A percentile compares a stretch with the other conserved stretches of the same genome.
These are phyloP conservation scores for Ursus arctos DNA, from an alignment of 2,113 vertebrate species.

Conservation along the genomic window DNA sequence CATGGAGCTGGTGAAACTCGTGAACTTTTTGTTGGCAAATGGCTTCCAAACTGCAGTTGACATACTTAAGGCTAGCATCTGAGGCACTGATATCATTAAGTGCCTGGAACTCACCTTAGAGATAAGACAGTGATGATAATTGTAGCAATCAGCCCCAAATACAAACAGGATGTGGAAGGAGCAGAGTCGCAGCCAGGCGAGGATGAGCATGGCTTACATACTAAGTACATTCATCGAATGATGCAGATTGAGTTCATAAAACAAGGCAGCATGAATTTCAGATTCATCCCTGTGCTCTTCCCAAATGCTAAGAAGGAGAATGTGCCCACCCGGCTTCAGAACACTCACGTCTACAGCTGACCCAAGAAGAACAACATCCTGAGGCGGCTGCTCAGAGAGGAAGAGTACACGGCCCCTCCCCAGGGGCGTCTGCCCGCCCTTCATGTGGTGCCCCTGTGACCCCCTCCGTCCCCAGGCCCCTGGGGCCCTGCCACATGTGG, in stretches of 20 bases:
- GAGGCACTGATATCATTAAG: slow-evolving; percentile 94
- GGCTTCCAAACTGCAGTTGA: slow-evolving; percentile 93
- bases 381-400: slow-evolving; percentile 93
- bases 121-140: slow-evolving; percentile 98
- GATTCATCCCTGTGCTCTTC: slow-evolving; percentile 97
- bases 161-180: slow-evolving; percentile 96
- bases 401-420: slow-evolving; percentile 92
- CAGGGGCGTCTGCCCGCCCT: slow-evolving; percentile 91
- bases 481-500: background rate
- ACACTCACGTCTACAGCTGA: slow-evolving; percentile 95
- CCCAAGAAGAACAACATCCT: slow-evolving; percentile 94
- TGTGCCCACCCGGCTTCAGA: slow-evolving; percentile 96
- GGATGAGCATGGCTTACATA: slow-evolving; percentile 97
- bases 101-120: slow-evolving; percentile 96
- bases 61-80: slow-evolving; percentile 94
- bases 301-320: slow-evolving; percentile 94
- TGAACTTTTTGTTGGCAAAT: slow-evolving; percentile 89
- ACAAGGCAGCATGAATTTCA: slow-evolving; percentile 97
- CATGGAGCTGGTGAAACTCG: slow-evolving; percentile 89
- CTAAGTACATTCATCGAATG: slow-evolving; percentile 97
- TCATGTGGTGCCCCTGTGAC: slow-evolving; percentile 90
- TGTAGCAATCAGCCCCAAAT: slow-evolving; percentile 97
- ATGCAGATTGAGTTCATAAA: slow-evolving; percentile 98
- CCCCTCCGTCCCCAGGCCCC: background rate
- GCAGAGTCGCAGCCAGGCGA: slow-evolving; percentile 89